Evolutionary conservation across 2,797 vertebrate species (phyloP).

Genomic region (Nyctibius grandis): DNA sequence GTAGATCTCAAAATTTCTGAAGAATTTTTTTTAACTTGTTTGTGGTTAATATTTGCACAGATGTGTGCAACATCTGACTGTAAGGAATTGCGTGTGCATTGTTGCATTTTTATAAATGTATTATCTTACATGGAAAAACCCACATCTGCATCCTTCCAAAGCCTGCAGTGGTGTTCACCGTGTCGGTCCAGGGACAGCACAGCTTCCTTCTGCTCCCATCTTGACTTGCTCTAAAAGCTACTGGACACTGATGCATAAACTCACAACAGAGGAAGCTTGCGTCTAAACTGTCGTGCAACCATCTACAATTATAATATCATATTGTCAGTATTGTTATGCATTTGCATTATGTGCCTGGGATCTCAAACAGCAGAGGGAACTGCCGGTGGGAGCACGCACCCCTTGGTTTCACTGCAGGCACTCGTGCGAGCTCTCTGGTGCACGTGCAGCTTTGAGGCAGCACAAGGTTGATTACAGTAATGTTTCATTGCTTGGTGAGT

Average conservation of each 20-base stretch:
- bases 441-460: not conserved
- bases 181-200: not conserved
- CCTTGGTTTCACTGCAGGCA: not conserved
- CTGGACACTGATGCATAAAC: not conserved
- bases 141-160: not conserved
- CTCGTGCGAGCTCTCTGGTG: not conserved
- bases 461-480: not conserved
- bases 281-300: not conserved
- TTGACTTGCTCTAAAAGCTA: not conserved
- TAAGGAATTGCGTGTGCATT: not conserved
- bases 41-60: not conserved
- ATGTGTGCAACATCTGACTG: not conserved
- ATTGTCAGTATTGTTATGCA: not conserved
- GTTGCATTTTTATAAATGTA: not conserved
- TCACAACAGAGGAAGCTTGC: not conserved
- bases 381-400: not conserved
- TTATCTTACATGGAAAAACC: not conserved
- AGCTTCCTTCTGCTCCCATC: not conserved
- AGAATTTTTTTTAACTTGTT: not conserved
- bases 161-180: rapidly evolving
- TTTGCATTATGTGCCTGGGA: not conserved
- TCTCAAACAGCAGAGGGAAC: not conserved
- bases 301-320: not conserved
- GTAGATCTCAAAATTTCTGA: not conserved
- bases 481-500: not conserved